Evolutionary conservation across 2,888 invertebrate species (phyloP).

Genomic region (Conchocele bisecta): DNA sequence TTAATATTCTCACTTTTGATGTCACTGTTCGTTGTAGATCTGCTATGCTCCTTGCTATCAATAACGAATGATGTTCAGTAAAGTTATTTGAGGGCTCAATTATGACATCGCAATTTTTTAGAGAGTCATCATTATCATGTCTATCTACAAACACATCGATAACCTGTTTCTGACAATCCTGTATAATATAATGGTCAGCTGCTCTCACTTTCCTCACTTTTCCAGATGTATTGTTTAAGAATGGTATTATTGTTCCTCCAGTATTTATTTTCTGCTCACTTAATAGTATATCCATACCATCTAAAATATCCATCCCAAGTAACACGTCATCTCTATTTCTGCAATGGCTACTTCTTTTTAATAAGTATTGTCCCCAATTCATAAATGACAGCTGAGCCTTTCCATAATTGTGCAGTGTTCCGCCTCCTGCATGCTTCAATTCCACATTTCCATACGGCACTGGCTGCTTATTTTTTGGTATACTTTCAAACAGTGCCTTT

Average conservation of each 20-base stretch:
- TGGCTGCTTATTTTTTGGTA: background rate
- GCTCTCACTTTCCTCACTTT: constrained; percentile 5
- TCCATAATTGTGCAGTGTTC: constrained; percentile 7
- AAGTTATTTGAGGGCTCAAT: constrained; percentile 13
- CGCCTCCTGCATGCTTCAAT: constrained; percentile 22
- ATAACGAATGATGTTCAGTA: too few relatives aligned
- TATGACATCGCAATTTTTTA: background rate
- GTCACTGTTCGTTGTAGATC: too few relatives aligned
- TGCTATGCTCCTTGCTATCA: too few relatives aligned
- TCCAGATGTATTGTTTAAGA: too few relatives aligned
- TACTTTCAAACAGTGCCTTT: constrained; percentile 9
- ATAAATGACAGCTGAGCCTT: constrained; percentile 3
- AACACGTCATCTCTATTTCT: constrained; percentile 33
- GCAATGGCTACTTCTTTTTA: too few relatives aligned
- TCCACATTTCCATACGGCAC: constrained; percentile 6
- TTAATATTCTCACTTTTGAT: too few relatives aligned
- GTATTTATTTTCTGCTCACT: too few relatives aligned
- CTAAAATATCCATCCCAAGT: constrained; percentile 27
- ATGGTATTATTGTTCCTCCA: too few relatives aligned
- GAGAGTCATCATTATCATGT: background rate
- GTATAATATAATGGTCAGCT: constrained; percentile 12
- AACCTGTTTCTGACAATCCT: background rate
- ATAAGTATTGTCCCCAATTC: too few relatives aligned
- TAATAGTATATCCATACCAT: too few relatives aligned
- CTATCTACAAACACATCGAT: constrained; percentile 5